Evolutionary conservation across 2,888 invertebrate species (phyloP), one percentile per base, ranked within the genome.

Genomic region (Lagria hirta): DNA sequence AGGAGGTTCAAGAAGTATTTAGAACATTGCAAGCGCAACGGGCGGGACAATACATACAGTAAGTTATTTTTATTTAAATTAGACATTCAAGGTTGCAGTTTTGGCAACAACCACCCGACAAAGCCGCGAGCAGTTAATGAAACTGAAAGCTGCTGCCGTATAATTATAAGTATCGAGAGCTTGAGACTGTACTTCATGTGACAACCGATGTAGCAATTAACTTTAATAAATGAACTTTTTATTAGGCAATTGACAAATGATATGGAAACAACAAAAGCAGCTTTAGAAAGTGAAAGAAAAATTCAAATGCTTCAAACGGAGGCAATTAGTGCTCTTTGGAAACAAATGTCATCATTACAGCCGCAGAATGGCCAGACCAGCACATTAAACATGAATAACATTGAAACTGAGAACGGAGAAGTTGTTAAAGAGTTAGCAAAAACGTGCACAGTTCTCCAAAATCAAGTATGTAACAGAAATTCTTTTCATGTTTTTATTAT

Each of bases 301-400:
- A 83, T 92, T 41, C 88, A 91, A 57, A 83, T 89, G 64, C 71
- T 92, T 30, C 92, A 92, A 72, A 88, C 90, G 82, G 91, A 92
- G 70, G 91, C 92, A 3, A 92, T 92, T 57, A 88, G 87, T 63
- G 90, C 90, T 1, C 72, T 92, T 2, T 92, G 91, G 91, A 89
- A 88, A 69, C 89, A 89, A 67, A 86, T 89, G 1, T 84, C 86
- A 8, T 80, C 82, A 0, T 71, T 88, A 55, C 84, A 84, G 47
- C 73, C 74, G 2, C 66, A 62, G 3, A 58, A 52, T 18, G 61
- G 52, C 27, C 61, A 43, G 15, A 29, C 48, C 4, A 24, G 35
- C 12, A 47, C 47, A 33, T 30, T 54, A 10, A 62, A 52, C 28
- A 58, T 64, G 59, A 60, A 63, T 3, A 61, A 56, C 40, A 64